phyloP scores from a whole-genome alignment of 2,797 vertebrate genomes.

The Rhabdomys pumilio region DNA sequence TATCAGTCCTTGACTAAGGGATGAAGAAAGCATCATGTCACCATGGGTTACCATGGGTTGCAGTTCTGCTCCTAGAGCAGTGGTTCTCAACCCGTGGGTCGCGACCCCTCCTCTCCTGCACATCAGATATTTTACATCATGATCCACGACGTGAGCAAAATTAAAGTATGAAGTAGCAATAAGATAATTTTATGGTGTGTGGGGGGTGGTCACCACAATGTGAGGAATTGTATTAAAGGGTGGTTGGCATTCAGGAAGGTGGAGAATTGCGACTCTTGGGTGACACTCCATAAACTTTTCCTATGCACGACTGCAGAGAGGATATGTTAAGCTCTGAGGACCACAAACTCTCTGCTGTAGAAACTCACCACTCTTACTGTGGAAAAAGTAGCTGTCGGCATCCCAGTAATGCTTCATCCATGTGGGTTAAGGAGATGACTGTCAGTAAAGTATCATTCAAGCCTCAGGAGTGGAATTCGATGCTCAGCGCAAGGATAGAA shows the following conservation, averaged over 20 bases:
- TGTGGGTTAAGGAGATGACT: neutral
- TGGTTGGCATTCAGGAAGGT: neutral
- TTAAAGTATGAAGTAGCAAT: neutral
- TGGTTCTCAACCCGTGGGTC: neutral
- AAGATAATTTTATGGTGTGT: neutral
- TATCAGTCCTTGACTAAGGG: neutral
- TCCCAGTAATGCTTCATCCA: constrained; percentile 21
- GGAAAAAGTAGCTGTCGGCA: neutral
- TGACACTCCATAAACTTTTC: neutral
- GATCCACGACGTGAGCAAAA: neutral
- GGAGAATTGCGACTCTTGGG: neutral
- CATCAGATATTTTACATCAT: neutral
- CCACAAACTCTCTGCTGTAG: neutral
- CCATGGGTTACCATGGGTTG: neutral
- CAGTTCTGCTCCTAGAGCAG: neutral
- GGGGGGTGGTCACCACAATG: no score
- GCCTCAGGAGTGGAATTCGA: neutral
- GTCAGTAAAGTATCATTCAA: neutral
- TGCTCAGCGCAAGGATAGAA: neutral
- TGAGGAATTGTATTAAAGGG: neutral
- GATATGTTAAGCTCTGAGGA: neutral
- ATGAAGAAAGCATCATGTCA: rapidly evolving
- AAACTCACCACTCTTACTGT: neutral
- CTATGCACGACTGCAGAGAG: neutral
- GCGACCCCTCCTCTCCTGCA: no score